Evolutionary conservation across 1,140 invertebrate species (phyloP).

Genomic region (Scaptomyza graminum): DNA sequence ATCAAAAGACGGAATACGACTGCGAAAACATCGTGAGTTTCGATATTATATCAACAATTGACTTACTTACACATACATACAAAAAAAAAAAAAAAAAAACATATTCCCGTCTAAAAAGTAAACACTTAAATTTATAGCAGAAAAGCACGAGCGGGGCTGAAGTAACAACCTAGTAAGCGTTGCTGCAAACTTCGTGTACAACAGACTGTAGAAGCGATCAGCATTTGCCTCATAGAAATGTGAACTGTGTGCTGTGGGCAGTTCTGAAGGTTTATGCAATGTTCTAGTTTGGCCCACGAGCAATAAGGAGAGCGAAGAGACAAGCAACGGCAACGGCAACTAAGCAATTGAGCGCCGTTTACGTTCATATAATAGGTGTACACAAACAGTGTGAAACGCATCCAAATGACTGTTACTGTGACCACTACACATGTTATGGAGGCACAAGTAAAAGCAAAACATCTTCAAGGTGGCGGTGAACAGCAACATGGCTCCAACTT

Average conservation of each 20-base stretch:
- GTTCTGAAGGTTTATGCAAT: conserved; percentile 70
- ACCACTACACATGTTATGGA: conserved; percentile 72
- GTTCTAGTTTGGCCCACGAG: conserved; percentile 71
- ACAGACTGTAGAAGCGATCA: conserved; percentile 15
- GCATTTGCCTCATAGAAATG: conserved; percentile 39
- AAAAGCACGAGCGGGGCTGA: conserved; percentile 17
- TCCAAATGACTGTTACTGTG: conserved; percentile 79
- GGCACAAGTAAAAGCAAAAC: conserved; percentile 73
- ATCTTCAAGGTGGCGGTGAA: conserved; percentile 49
- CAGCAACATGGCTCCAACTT: conserved; percentile 44
- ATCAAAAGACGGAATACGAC: conserved; percentile 15
- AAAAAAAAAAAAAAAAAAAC: conserved; percentile 28
- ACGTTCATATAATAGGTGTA: conserved; percentile 36
- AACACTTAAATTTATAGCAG: conserved; percentile 46
- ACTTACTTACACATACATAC: conserved; percentile 51
- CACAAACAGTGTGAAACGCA: conserved; percentile 42
- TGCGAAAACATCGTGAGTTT: conserved; percentile 38
- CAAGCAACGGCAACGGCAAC: conserved; percentile 6
- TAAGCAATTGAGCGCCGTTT: conserved; percentile 35
- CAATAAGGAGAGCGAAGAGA: conserved; percentile 31
- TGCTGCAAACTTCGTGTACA: conserved; percentile 22
- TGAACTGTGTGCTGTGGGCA: conserved; percentile 61
- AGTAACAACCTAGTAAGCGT: conserved; percentile 16
- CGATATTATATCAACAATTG: conserved; percentile 55
- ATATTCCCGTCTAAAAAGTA: conserved; percentile 50